Percentiles rank a stretch among this genome's conserved stretches.
These are phyloP conservation scores for Nebria salina DNA, from an alignment of 2,888 invertebrate species.

Conservation along the genomic window DNA sequence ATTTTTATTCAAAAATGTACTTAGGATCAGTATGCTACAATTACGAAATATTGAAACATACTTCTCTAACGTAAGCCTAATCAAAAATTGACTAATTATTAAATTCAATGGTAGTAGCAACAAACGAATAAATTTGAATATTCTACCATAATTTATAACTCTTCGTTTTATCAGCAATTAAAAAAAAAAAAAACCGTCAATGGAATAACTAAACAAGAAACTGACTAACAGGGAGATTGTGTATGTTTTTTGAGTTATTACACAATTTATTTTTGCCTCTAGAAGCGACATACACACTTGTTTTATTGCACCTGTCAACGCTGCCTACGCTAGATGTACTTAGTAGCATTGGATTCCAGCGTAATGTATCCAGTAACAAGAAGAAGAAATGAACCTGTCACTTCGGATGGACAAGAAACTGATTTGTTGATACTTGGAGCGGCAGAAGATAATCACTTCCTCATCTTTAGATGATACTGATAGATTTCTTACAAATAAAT, in stretches of 20 bases:
- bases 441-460: neutral
- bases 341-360: neutral
- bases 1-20: neutral
- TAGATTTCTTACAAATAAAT: neutral
- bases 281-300: neutral
- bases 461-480: neutral
- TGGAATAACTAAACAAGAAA: neutral
- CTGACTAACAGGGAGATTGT: neutral
- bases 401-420: neutral
- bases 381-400: slow-evolving; percentile 1
- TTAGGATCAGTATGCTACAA: too few species aligned
- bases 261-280: neutral
- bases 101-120: neutral
- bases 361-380: neutral
- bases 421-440: neutral
- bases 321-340: neutral
- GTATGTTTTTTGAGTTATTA: neutral
- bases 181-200: neutral
- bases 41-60: too few species aligned
- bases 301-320: neutral
- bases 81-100: neutral
- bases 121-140: neutral
- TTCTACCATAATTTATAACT: too few species aligned
- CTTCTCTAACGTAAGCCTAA: too few species aligned
- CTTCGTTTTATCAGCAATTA: neutral